Evolutionary conservation across 2,888 invertebrate genomes (phyloP), one percentile per base, ranked within the genome.

Genomic region (Dolichopus griseipennis): DNA sequence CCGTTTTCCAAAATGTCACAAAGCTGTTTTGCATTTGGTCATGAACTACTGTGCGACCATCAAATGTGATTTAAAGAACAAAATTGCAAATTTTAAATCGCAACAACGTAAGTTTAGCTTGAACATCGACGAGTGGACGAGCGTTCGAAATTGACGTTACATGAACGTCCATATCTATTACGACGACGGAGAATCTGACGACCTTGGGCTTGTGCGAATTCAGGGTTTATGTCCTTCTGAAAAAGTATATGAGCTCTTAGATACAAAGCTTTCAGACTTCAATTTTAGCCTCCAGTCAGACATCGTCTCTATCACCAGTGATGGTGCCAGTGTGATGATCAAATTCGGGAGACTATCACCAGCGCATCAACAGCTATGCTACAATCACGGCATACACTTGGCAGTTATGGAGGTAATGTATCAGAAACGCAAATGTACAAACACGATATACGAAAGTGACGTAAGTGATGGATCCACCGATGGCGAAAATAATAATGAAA

Each of bases 91-190:
- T 34, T 52, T 64, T 9, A 64, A 67, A 43, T 27, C 1, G 6
- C 6, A 64, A 67, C 22, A 62, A 10, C 15, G 27, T 18, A 68
- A 68, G 37, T 66, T 33, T 64, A 8, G 27, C 0, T 3, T 61
- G 8, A 34, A 18, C 3, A 66, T 68, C 9, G 66, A 66, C 21
- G 68, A 66, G 27, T 66, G 66, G 62, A 68, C 66, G 7, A 66
- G 65, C 15, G 18, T 68, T 64, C 61, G 66, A 33, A 64, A 64
- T 52, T 27, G 68, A 34, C 27, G 68, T 15, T 68, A 66, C 61
- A 66, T 68, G 18, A 37, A 61, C n/a, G 64, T 68, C 9, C 64
- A 68, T 43, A n/a, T 68, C 10, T 61, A 66, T 65, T 64, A 66
- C 22, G 33, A 33, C 9, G 33, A 63, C 27, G 27, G 41, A 10